Conservation (phyloP, 2,888 invertebrate genomes). For the Digitonthophagus gazella region DNA sequence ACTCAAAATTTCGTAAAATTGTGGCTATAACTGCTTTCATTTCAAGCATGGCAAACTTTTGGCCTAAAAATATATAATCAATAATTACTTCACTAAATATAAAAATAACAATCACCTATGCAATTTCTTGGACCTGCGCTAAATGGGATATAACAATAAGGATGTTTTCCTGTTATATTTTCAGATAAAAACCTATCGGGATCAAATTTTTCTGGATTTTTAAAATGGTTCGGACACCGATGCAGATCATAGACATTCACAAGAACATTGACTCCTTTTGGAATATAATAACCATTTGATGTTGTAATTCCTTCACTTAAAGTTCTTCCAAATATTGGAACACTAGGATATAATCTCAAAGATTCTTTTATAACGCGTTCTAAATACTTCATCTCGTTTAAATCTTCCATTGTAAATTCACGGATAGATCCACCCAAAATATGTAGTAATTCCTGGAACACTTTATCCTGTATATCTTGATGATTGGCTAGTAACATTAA, state of each 20-base stretch:
- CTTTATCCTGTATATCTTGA: constrained; percentile 47
- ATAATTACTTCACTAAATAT: no score
- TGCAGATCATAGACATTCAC: constrained; percentile 65
- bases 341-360: constrained; percentile 64
- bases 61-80: no score
- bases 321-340: constrained; percentile 60
- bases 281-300: constrained; percentile 48
- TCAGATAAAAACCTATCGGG: constrained; percentile 70
- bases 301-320: constrained; percentile 35
- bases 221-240: constrained; percentile 62
- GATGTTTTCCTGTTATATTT: constrained; percentile 56
- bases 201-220: constrained; percentile 64
- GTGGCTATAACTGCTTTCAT: constrained; percentile 6
- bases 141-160: constrained; percentile 65
- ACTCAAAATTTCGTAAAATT: constrained; percentile 4
- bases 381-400: constrained; percentile 61
- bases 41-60: constrained; percentile 13
- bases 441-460: background rate
- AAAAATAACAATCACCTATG: no score
- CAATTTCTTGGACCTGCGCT: constrained; percentile 70
- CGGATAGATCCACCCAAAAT: constrained; percentile 5
- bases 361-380: constrained; percentile 67
- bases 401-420: constrained; percentile 25
- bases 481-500: constrained; percentile 43
- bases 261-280: constrained; percentile 54